Percentiles rank a stretch among this genome's conserved stretches.
Conservation (phyloP, 1,140 invertebrate species). For the Sogatella furcifera region DNA sequence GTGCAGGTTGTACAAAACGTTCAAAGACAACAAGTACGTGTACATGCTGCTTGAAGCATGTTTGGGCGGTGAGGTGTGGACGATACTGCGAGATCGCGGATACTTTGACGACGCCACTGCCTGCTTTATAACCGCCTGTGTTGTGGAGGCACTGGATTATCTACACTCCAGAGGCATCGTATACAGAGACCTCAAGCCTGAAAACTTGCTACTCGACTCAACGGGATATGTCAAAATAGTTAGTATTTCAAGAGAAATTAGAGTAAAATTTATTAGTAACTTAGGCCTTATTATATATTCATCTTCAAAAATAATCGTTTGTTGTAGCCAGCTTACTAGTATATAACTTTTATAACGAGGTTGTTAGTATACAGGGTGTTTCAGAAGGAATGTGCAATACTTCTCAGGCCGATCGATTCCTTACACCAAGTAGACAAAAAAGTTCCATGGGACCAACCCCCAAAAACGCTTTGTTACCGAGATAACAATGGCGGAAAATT, state of each 20-base stretch:
- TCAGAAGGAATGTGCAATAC: no score
- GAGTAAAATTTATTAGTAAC: no score
- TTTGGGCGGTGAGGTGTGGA: slow-evolving; percentile 96
- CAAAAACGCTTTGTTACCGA: no score
- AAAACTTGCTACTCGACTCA: slow-evolving; percentile 81
- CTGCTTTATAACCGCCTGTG: slow-evolving; percentile 83
- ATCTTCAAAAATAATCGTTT: no score
- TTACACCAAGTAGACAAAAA: no score
- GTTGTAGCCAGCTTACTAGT: no score
- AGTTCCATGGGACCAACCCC: no score
- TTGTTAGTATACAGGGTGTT: no score
- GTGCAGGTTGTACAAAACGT: slow-evolving; percentile 79
- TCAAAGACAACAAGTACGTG: slow-evolving; percentile 87
- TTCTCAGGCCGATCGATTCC: no score
- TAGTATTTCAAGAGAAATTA: slow-evolving; percentile 18
- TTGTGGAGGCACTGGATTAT: slow-evolving; percentile 84
- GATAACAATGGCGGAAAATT: no score
- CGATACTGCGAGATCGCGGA: slow-evolving; percentile 65
- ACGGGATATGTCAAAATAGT: slow-evolving; percentile 88
- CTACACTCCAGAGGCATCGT: slow-evolving; percentile 79
- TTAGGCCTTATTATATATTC: no score
- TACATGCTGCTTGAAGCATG: slow-evolving; percentile 97
- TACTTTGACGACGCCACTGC: slow-evolving; percentile 77
- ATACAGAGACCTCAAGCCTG: slow-evolving; percentile 90
- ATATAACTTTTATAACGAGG: no score